Evolutionary conservation across 2,113 vertebrate species (phyloP).

Genomic region (Thomomys bottae): DNA sequence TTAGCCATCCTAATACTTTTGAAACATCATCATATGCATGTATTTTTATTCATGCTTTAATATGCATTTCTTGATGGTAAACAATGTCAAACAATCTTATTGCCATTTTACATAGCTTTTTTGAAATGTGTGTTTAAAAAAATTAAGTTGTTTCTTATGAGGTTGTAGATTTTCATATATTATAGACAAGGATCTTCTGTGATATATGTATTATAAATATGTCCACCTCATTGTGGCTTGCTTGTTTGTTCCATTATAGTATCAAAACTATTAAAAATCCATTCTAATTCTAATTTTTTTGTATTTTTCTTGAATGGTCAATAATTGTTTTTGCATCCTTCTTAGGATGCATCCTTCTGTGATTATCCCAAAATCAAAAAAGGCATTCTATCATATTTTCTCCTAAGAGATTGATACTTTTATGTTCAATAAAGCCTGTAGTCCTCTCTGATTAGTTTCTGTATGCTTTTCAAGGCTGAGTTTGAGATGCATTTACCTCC

Average conservation of each 20-base stretch:
- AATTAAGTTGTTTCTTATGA: neutral
- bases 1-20: neutral
- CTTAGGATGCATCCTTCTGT: conserved; percentile 32
- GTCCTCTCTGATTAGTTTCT: neutral
- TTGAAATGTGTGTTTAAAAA: neutral
- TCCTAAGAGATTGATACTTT: neutral
- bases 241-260: neutral
- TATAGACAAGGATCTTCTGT: neutral
- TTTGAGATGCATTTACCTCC: neutral
- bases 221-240: neutral
- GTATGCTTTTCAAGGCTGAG: neutral
- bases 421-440: neutral
- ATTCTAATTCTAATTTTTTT: conserved; percentile 21
- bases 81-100: neutral
- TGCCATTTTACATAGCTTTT: neutral
- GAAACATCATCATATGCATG: neutral
- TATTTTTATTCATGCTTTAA: neutral
- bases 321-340: neutral
- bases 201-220: neutral
- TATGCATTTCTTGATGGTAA: neutral
- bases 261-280: neutral
- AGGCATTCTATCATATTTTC: neutral
- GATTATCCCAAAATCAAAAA: neutral
- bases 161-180: neutral
- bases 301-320: neutral